Evolutionary conservation across 2,888 invertebrate species (phyloP), one percentile per base, ranked within the genome.

Genomic region (Ennomos erosarius): DNA sequence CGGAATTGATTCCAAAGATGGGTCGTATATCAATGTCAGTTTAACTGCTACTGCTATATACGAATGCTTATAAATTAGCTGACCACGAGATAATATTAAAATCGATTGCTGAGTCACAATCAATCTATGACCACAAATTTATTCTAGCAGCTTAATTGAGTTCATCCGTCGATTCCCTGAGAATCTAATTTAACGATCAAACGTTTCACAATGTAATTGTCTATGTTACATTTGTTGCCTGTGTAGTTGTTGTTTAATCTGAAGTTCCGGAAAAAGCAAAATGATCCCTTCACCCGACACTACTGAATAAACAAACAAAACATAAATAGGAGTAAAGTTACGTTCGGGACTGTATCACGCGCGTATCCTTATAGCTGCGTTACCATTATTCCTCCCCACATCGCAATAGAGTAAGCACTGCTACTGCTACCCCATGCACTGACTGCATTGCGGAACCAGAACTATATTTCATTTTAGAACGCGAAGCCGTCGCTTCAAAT

Each of bases 401-500:
- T 46, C 13, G 45, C 38, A 53, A 42, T 34, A 13, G 12, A 53
- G 49, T 53, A 54, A 57, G 33, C n/a, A 48, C 13, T 45, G 44
- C 36, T 43, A 49, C 71, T 71, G 72, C 81, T 78, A 84, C 86
- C 87, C 89, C 85, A 87, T 88, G 87, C 85, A 88, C 90, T 89
- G 89, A 88, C 91, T 90, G 91, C 91, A 91, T 83, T 91, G 91
- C 91, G 88, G 88, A 85, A 85, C 84, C 71, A 79, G 78, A 76
- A 81, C 86, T 80, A 90, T 90, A 90, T 84, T 82, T 90, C 88
- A 90, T 83, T 86, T 88, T 87, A 85, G 84, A 85, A 87, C 77
- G 83, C 84, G 81, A 81, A 85, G 84, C 82, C 79, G 78, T 81
- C 78, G 78, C 75, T 81, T 85, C 86, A 81, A 78, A 81, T 80